A percentile compares a stretch with the other conserved stretches of the same genome.
phyloP scores from a whole-genome alignment of 1,140 invertebrate genomes.

The Eurytemora carolleeae region DNA sequence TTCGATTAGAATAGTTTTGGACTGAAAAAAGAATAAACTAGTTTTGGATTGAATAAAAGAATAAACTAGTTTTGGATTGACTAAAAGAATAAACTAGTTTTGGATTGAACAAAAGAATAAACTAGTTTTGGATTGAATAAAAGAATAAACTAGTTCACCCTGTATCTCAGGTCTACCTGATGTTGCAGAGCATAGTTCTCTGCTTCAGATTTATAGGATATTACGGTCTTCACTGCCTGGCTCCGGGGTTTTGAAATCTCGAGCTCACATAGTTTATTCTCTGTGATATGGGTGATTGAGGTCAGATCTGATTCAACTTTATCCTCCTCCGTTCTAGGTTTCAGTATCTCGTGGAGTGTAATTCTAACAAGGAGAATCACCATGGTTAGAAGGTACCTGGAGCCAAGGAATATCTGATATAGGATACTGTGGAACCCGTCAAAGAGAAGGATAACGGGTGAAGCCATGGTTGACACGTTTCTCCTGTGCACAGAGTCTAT shows the following conservation, averaged over 20 bases:
- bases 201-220: background rate
- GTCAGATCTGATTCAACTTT: too few relatives aligned
- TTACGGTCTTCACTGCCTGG: background rate
- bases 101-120: too few relatives aligned
- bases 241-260: background rate
- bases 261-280: background rate
- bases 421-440: background rate
- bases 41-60: too few relatives aligned
- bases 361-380: background rate
- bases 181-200: background rate
- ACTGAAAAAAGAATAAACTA: too few relatives aligned
- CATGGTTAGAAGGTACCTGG: background rate
- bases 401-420: background rate
- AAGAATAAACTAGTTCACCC: too few relatives aligned
- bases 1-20: too few relatives aligned
- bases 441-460: background rate
- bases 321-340: background rate
- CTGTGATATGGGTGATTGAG: too few relatives aligned
- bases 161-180: too few relatives aligned
- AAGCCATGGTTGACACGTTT: background rate
- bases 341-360: background rate
- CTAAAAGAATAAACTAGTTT: too few relatives aligned
- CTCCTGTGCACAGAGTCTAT: background rate
- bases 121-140: too few relatives aligned
- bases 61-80: too few relatives aligned